Evolutionary conservation across 1,140 invertebrate species (phyloP).

Genomic region (Plutomurus gul): DNA sequence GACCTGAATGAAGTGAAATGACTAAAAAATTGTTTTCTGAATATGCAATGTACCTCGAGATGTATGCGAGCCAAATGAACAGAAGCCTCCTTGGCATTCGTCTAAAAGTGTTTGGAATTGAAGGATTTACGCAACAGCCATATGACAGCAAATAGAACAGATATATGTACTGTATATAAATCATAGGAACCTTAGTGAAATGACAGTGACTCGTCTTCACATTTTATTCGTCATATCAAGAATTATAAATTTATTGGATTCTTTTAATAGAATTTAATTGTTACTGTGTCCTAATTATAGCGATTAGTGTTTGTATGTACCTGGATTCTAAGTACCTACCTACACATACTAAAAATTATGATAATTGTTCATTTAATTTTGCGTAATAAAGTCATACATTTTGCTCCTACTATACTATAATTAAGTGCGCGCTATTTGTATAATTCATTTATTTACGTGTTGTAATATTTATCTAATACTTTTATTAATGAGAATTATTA

Average conservation of each 20-base stretch:
- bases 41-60: too few relatives aligned
- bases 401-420: too few relatives aligned
- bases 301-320: neutral
- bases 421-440: too few relatives aligned
- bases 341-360: neutral
- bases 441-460: too few relatives aligned
- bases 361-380: neutral
- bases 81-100: too few relatives aligned
- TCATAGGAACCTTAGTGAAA: neutral
- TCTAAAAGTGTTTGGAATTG: too few relatives aligned
- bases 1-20: too few relatives aligned
- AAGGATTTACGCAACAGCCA: too few relatives aligned
- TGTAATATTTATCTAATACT: too few relatives aligned
- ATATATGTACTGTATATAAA: neutral
- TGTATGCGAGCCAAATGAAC: too few relatives aligned
- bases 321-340: neutral
- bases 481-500: too few relatives aligned
- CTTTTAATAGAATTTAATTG: neutral
- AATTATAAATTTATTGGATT: neutral
- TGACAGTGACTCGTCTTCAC: conserved; percentile 16
- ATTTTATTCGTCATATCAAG: conserved; percentile 28
- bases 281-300: neutral
- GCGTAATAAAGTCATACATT: conserved; percentile 9
- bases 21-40: too few relatives aligned
- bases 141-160: neutral